These are phyloP conservation scores for Megastigmus dorsalis DNA, from an alignment of 2,888 invertebrate species.

Conservation along the genomic window DNA sequence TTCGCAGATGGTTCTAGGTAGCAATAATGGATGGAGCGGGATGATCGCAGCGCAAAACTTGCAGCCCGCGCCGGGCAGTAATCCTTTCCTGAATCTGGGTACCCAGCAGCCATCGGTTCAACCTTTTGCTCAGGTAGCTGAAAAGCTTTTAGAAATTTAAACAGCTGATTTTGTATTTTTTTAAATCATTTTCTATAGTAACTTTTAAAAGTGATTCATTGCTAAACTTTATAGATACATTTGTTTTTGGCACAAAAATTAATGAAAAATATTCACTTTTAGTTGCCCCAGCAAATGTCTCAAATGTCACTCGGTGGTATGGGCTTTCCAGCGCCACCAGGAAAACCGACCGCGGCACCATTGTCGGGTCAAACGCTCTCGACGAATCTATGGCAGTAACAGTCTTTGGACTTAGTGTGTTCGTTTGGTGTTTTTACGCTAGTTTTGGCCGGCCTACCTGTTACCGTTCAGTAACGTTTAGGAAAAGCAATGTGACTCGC, in stretches of 20 bases:
- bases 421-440: slow-evolving; percentile 50
- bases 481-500: slow-evolving; percentile 38
- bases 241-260: neutral
- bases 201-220: neutral
- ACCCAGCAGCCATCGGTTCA: slow-evolving; percentile 61
- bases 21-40: slow-evolving; percentile 70
- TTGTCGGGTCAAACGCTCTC: slow-evolving; percentile 71
- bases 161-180: neutral
- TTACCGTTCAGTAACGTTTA: slow-evolving; percentile 14
- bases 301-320: slow-evolving; percentile 74
- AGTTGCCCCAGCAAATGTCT: slow-evolving; percentile 76
- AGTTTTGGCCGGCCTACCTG: slow-evolving; percentile 26
- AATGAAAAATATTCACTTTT: no score
- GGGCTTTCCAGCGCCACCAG: slow-evolving; percentile 62
- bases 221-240: neutral
- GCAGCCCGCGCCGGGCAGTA: slow-evolving; percentile 72
- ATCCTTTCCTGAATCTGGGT: slow-evolving; percentile 71
- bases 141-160: neutral
- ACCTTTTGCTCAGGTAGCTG: slow-evolving; percentile 51
- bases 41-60: slow-evolving; percentile 69
- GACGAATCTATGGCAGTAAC: slow-evolving; percentile 73
- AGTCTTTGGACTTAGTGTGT: slow-evolving; percentile 40
- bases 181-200: neutral
- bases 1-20: slow-evolving; percentile 65
- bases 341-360: slow-evolving; percentile 61